Conservation (phyloP, 30 jellyfish, hydroid and myxozoan genomes). For the Aurelia aurita complex sp. Pacific region DNA sequence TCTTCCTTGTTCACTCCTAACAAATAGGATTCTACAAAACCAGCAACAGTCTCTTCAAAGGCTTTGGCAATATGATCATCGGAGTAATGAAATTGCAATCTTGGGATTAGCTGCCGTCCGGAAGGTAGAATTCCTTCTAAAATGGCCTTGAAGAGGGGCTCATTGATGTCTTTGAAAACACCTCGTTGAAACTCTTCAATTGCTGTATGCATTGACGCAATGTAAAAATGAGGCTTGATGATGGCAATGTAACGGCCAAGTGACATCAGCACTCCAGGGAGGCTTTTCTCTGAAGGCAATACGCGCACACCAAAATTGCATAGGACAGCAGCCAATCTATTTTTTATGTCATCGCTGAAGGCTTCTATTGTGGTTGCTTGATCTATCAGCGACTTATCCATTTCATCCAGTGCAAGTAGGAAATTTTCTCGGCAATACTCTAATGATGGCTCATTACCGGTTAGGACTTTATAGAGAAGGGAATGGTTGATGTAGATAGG, state of each 20-base stretch:
- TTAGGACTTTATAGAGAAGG: conserved; percentile 19
- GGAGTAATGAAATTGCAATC: too few relatives aligned
- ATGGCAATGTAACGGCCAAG: background rate
- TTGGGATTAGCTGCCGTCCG: too few relatives aligned
- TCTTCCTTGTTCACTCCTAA: background rate
- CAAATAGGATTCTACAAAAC: too few relatives aligned
- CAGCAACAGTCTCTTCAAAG: too few relatives aligned
- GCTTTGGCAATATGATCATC: too few relatives aligned
- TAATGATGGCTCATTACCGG: conserved; percentile 28
- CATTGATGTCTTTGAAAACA: too few relatives aligned
- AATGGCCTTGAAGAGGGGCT: too few relatives aligned
- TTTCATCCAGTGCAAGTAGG: conserved; percentile 4
- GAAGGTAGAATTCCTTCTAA: too few relatives aligned
- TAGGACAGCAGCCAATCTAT: too few relatives aligned
- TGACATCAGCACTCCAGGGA: background rate
- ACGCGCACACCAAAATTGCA: background rate
- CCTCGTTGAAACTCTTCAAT: background rate
- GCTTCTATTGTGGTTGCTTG: background rate
- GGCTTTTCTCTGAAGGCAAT: background rate
- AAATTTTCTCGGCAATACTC: conserved; percentile 6
- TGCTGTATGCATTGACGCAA: background rate
- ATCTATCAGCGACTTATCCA: conserved; percentile 3
- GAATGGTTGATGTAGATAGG: conserved; percentile 15
- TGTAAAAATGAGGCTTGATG: background rate
- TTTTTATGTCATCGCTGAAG: too few relatives aligned